Evolutionary conservation across 2,888 invertebrate species (phyloP), one percentile per base, ranked within the genome.

Genomic region (Scelioninae gen. 1): DNA sequence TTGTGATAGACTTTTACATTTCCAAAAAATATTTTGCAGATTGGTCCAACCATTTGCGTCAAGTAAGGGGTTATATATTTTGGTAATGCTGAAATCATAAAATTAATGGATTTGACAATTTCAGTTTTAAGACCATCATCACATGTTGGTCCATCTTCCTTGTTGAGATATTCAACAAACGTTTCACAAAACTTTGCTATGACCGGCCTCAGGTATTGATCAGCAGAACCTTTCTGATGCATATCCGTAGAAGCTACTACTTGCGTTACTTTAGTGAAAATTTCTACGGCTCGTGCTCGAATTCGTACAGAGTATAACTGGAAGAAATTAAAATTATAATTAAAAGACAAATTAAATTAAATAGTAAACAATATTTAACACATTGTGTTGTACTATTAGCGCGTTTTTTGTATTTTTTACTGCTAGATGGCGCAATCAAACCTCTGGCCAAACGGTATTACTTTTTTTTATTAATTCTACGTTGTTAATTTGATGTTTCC

Each of bases 21-120:
- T 85, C 95, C 94, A 32, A 94, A 95, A n/a, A 96, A 93, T 45
- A 95, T 93, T 83, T 93, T 94, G 96, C 96, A 96, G 23, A 96
- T 93, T 0, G 95, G 94, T 3, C 94, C 94, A 56, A 96, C 90
- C 80, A 96, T 94, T 85, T 94, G 93, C 10, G 93, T 93, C 87
- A 95, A 92, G 90, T 94, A 95, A 15, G 93, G 93, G 5, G 93
- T 91, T 89, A 95, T 93, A 84, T 94, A 93, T 88, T 94, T 95
- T 0, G 95, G 94, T 89, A 94, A 94, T 85, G 94, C 94, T 49
- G 93, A 94, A 49, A 95, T 94, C 56, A 96, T 90, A 65, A 94
- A 93, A 53, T 94, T 95, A n/a, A 95, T 89, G 92, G 94, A 93
- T 90, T 94, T 95, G 0, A 95, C 92, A 32, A 95, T 94, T 87